Evolutionary conservation across 2,797 vertebrate species (phyloP), one percentile per base, ranked within the genome.

Genomic region (Neoniphon sammara): DNA sequence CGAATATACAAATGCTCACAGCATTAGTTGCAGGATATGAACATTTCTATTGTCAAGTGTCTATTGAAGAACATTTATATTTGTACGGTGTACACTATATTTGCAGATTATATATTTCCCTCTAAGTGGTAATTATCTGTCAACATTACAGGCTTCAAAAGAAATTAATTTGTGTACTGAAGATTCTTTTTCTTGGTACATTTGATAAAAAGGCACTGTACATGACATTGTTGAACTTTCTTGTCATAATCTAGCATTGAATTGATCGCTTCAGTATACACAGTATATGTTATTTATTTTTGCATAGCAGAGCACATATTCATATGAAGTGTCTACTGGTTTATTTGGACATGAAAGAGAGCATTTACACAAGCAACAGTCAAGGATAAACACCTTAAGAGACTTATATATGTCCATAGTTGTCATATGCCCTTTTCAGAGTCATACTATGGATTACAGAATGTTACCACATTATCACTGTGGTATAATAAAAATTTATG

Each of bases 241-340:
- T 92, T 85, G 90, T 85, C 84, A 82, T 92, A 94, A 96, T 96
- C 95, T 95, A 93, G 92, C 93, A 91, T 83, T 79, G 85, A 93
- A 91, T 84, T 85, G 72, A 90, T 57, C 82, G 91, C 94, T 88
- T 87, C 76, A 87, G 75, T 92, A 85, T 91, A 91, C 82, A 83
- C 83, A 91, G 87, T 91, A 93, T 74, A 84, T 87, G 85, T 91
- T 94, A 89, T 93, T 96, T 97, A 97, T 98, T 95, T 95, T 97
- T 97, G 95, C 96, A 98, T 96, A 96, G 96, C 95, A 96, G 94
- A 95, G 94, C 94, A 86, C 80, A 85, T 91, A 88, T 89, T 91
- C 78, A 87, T 87, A 91, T 81, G 66, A 69, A 89, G 81, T 84
- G 92, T 91, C 90, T 81, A 85, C 88, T 89, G 84, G 77, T 91